Base-by-base conservation (phyloP, 2,797 vertebrate species). In the Myiotriccus ornatus region DNA sequence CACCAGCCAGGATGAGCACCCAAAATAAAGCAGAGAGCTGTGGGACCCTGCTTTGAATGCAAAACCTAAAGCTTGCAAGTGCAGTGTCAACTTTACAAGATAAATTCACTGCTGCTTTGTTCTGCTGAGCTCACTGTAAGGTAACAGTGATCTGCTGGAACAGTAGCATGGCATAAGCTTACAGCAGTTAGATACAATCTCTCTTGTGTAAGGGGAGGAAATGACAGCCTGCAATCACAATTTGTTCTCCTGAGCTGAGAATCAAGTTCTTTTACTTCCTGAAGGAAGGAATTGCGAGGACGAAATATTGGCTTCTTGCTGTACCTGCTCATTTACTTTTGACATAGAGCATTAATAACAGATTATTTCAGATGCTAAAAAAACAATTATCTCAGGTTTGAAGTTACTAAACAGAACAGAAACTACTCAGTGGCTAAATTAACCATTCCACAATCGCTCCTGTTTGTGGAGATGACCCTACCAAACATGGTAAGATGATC, bases 401-500 rank as follows among this genome's bases (percentile, higher is more conserved):
- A 52, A 43, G 23, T 52, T 75, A 41, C 34, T 41, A 18, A 90
- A 62, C 15, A 74, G 65, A 67, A 15, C 23, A 30, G 47, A 77
- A 87, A 46, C 35, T 49, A 46, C 12, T 50, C 65, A 65, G 25
- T 56, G 62, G 20, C 47, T 52, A 23, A 69, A 35, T 25, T 10
- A 16, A 46, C n/a, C 52, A 14, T 63, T 68, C 73, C 46, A 35
- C 63, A 65, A 7, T 9, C 14, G 10, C 25, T 71, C 12, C 28
- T 83, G 53, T 85, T 37, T 52, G 35, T 7, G 47, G 73, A 76
- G 73, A 34, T 3, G 19, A 7, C 95, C 97, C 9, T 97, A 99
- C 99, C 98, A 99, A 96, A 34, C 99, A 99, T 1, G 99, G 98
- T 15, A 99, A 97, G 90, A 99, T 98, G 63, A 99, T 99, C 98